Conservation (phyloP, 1,140 invertebrate species). For the Achatina immaculata region DNA sequence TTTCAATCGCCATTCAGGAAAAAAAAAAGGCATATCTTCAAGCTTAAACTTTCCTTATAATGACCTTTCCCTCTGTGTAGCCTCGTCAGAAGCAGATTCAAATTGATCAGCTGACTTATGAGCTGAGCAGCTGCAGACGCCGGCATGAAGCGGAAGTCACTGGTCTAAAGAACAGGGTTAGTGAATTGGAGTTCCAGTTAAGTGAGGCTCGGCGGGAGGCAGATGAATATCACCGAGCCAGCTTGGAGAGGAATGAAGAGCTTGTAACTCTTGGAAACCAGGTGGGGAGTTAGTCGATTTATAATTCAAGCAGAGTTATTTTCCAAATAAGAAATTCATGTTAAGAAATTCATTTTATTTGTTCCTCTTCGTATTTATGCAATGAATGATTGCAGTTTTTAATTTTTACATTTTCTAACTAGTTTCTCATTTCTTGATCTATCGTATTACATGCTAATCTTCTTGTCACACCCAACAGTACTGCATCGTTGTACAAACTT, state of each 20-base stretch:
- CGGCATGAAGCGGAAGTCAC: conserved; percentile 59
- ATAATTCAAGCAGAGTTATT: too few species aligned
- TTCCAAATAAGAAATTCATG: too few species aligned
- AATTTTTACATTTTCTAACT: too few species aligned
- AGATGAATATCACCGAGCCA: conserved; percentile 69
- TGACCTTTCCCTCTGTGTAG: too few species aligned
- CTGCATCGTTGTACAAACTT: too few species aligned
- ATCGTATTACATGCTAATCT: too few species aligned
- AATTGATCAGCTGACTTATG: conserved; percentile 68
- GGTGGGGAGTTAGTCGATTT: conserved; percentile 53
- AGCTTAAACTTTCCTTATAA: too few species aligned
- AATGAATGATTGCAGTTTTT: neutral
- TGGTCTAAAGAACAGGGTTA: conserved; percentile 57
- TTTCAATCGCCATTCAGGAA: too few species aligned
- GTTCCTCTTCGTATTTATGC: neutral
- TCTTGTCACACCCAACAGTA: too few species aligned
- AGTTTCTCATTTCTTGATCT: too few species aligned
- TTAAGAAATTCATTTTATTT: neutral
- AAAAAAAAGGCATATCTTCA: too few species aligned
- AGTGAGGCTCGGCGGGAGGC: conserved; percentile 67
- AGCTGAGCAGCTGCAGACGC: conserved; percentile 56
- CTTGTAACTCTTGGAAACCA: conserved; percentile 64
- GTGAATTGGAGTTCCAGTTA: conserved; percentile 65
- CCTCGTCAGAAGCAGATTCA: conserved; percentile 65
- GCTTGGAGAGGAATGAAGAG: conserved; percentile 67